These are phyloP conservation scores for Apodemus speciosus DNA, from an alignment of 2,113 vertebrate species.

Conservation along the genomic window DNA sequence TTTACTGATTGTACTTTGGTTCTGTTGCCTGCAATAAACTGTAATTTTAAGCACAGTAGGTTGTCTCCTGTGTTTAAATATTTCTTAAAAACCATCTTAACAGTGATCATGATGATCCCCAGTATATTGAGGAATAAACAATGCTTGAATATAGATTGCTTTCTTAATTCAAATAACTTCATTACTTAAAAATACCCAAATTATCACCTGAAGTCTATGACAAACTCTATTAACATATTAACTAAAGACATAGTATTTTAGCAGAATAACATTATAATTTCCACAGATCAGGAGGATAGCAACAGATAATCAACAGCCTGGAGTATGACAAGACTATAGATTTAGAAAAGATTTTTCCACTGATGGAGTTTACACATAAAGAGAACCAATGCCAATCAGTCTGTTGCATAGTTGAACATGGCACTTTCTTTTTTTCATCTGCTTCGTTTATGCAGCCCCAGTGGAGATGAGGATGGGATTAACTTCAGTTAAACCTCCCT, in stretches of 20 bases:
- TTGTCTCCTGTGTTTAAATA: neutral
- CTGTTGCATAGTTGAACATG: neutral
- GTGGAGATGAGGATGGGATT: neutral
- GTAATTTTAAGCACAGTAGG: neutral
- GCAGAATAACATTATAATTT: conserved; percentile 62
- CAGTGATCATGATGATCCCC: neutral
- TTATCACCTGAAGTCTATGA: conserved; percentile 68
- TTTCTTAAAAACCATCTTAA: neutral
- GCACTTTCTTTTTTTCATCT: conserved; percentile 21
- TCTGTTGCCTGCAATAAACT: neutral
- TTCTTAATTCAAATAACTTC: conserved; percentile 69
- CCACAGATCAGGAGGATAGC: conserved; percentile 60
- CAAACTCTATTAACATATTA: conserved; percentile 73
- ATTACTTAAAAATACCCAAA: conserved; percentile 77
- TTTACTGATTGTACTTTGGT: conserved; percentile 13
- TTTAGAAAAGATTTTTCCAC: conserved; percentile 76
- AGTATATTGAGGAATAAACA: neutral
- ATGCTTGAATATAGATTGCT: conserved; percentile 9
- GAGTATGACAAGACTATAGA: conserved; percentile 64
- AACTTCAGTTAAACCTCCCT: conserved; percentile 16
- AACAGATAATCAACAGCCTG: conserved; percentile 60
- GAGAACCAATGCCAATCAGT: conserved; percentile 68
- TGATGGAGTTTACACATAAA: conserved; percentile 82
- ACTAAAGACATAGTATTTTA: conserved; percentile 68
- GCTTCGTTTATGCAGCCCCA: neutral